Evolutionary conservation across 2,888 invertebrate genomes (phyloP).

Genomic region (Drosophila falleni): DNA sequence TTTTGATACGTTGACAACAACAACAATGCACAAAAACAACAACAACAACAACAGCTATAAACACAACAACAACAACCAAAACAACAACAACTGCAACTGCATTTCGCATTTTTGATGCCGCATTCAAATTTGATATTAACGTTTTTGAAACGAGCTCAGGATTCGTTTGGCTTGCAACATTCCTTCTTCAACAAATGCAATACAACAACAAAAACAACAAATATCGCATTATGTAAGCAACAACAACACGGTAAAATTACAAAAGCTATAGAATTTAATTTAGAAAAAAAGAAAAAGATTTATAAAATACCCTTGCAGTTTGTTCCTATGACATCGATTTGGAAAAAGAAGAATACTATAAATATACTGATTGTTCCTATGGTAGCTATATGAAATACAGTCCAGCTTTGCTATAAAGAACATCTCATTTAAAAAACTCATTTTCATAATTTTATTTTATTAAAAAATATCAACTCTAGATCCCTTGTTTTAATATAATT

Average conservation of each 20-base stretch:
- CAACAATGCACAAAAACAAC: slow-evolving; percentile 16
- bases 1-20: slow-evolving; percentile 84
- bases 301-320: slow-evolving; percentile 36
- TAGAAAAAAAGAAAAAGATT: not conserved
- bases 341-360: not conserved
- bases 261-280: slow-evolving; percentile 6
- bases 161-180: slow-evolving; percentile 62
- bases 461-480: no score
- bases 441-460: not conserved
- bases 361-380: slow-evolving; percentile 18
- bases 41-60: slow-evolving; percentile 51
- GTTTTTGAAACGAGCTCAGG: slow-evolving; percentile 63
- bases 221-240: not conserved
- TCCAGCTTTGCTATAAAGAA: not conserved
- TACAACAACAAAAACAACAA: slow-evolving; percentile 19
- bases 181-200: slow-evolving; percentile 24
- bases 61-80: slow-evolving; percentile 35
- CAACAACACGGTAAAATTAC: slow-evolving; percentile 6
- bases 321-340: slow-evolving; percentile 8
- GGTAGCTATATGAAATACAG: slow-evolving; percentile 6
- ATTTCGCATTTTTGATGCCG: slow-evolving; percentile 61
- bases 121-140: slow-evolving; percentile 67
- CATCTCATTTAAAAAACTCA: not conserved
- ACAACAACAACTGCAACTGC: slow-evolving; percentile 43
- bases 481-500: no score